Base-by-base conservation (phyloP, 2,888 invertebrate species). In the Calameuta idolon region DNA sequence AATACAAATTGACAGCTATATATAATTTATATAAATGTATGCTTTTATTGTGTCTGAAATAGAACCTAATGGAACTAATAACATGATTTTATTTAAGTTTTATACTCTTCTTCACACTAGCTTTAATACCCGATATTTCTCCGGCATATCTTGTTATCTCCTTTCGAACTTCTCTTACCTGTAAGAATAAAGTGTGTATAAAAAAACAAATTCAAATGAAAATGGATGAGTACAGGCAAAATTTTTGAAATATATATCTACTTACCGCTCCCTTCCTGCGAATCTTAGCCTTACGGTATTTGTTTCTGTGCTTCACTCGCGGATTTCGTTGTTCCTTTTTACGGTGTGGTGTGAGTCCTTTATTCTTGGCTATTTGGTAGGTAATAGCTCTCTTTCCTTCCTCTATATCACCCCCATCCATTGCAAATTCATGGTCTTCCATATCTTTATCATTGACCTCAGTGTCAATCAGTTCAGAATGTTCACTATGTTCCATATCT, bases 301-400 rank as follows among this genome's bases (percentile, higher is more conserved):
- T 98, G 85, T 96, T 95, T 86, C 97, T 95, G 91, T 99, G 97
- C 91, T 98, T 98, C 9, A 99, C 98, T 87, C 99, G 94, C 0
- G 99, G 99, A 94, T 99, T 99, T 81, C 98, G 94, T 85, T 95
- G 94, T 88, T 98, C 98, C 91, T 98, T 98, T 92, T 97, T 98
- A 82, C 98, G 95, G 84, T 96, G 94, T 0, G 98, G 97, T 69
- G 96, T 98, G 31, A 99, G 93, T 30, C 99, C 99, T 92, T 98
- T 98, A 90, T 99, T 99, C 92, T 99, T 99, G 33, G 96, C 96
- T 89, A 99, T 99, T 94, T 98, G 95, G 90, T 98, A 97, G 3
- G 97, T 98, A 82, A 98, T 98, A 76, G 95, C 94, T 85, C 98
- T 94, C 89, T 97, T 98, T 75, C 93, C 94, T 69, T 88, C 89